Evolutionary conservation across 2,113 vertebrate species (phyloP).

Genomic region (Donacobius atricapilla): DNA sequence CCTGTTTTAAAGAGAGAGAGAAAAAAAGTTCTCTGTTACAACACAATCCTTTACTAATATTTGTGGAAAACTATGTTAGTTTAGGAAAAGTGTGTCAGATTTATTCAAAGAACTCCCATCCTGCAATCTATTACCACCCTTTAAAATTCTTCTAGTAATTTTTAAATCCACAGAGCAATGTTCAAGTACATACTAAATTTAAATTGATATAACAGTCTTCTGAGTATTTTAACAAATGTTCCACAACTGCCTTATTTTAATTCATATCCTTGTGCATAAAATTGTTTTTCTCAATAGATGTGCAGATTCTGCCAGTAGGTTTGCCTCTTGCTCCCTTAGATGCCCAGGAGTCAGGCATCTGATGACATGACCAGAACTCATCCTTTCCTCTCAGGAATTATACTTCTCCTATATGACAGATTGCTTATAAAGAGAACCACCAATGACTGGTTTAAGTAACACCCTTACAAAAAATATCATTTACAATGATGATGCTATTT

Average conservation of each 20-base stretch:
- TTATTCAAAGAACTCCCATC: neutral
- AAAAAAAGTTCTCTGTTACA: neutral
- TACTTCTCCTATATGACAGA: neutral
- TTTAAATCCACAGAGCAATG: neutral
- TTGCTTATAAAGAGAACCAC: neutral
- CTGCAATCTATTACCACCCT: neutral
- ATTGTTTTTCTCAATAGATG: neutral
- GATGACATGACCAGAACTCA: neutral
- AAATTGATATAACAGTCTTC: neutral
- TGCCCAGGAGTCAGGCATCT: neutral
- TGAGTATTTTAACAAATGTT: neutral
- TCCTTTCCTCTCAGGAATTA: neutral
- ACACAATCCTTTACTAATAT: neutral
- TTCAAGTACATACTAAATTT: neutral
- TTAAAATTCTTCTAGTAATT: neutral
- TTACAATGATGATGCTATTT: neutral
- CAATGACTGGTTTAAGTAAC: neutral
- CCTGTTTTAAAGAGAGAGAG: conserved; percentile 58
- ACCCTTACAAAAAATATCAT: neutral
- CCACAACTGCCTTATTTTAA: neutral
- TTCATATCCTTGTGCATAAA: neutral
- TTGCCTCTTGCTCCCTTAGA: neutral
- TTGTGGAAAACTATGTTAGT: neutral
- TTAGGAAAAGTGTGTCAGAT: neutral
- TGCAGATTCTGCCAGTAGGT: neutral